These are phyloP conservation scores for Pollachius pollachius DNA, from an alignment of 2,113 vertebrate species.

Conservation along the genomic window DNA sequence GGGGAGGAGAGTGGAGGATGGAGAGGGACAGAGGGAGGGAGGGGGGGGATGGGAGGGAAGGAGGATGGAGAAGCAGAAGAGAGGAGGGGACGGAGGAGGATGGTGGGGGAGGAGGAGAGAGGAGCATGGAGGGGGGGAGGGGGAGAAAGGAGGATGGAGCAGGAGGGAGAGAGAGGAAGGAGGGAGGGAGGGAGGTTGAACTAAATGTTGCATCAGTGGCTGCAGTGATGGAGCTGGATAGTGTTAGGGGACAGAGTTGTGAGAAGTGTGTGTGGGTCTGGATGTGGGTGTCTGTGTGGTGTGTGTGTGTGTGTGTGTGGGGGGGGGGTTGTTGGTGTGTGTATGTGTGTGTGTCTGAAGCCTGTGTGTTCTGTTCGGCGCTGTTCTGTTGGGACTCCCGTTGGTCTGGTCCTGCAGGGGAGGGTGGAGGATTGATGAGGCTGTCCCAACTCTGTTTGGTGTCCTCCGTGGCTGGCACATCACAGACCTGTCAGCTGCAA, in stretches of 20 bases:
- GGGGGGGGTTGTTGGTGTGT: no score
- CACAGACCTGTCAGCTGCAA: constrained; percentile 49
- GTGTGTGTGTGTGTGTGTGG: no score
- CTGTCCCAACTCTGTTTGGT: constrained; percentile 50
- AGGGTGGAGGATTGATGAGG: constrained; percentile 54
- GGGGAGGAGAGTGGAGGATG: no score
- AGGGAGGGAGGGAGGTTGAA: not conserved
- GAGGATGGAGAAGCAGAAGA: no score
- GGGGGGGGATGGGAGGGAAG: no score
- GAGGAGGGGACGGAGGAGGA: no score
- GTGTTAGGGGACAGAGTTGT: constrained; percentile 39
- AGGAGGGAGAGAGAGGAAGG: constrained; percentile 21
- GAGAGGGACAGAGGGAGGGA: no score
- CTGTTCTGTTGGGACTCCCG: constrained; percentile 34
- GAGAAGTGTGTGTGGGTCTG: constrained; percentile 35
- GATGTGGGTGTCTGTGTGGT: no score
- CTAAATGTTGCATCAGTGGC: constrained; percentile 43
- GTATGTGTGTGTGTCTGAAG: constrained; percentile 12
- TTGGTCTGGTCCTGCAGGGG: constrained; percentile 49
- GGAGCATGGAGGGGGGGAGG: not conserved
- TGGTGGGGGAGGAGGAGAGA: no score
- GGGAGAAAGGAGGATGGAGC: constrained; percentile 59
- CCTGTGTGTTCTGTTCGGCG: constrained; percentile 52
- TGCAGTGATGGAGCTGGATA: no score
- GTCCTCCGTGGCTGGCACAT: constrained; percentile 50